These are phyloP conservation scores for Nibea albiflora DNA, from an alignment of 2,113 vertebrate species.

Conservation along the genomic window DNA sequence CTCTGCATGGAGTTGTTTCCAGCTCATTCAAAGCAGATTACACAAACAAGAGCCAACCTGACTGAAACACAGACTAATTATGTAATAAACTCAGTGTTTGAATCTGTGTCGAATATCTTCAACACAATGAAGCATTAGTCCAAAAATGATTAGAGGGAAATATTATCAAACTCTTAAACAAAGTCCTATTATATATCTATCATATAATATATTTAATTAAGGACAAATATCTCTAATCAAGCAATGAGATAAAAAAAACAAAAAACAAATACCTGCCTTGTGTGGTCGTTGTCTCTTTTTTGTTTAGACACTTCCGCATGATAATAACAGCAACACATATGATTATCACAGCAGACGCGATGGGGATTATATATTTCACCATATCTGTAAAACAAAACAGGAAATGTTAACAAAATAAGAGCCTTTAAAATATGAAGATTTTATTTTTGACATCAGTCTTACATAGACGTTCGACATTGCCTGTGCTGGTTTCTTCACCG, in stretches of 20 bases:
- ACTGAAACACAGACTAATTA: too few species aligned
- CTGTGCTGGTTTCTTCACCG: rapidly evolving
- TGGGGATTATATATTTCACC: rapidly evolving
- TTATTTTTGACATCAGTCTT: not conserved
- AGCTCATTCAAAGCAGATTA: too few species aligned
- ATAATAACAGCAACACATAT: rapidly evolving
- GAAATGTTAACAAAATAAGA: not conserved
- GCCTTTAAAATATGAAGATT: not conserved
- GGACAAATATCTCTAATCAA: too few species aligned
- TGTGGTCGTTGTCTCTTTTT: not conserved
- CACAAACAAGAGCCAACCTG: too few species aligned
- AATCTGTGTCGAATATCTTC: too few species aligned
- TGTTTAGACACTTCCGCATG: not conserved
- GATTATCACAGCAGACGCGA: rapidly evolving
- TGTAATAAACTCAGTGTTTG: too few species aligned
- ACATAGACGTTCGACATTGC: not conserved
- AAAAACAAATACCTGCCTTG: constrained; percentile 18
- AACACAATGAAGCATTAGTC: too few species aligned
- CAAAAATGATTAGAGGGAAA: not conserved
- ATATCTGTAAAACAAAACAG: not conserved
- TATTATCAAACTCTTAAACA: not conserved
- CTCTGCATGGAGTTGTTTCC: too few species aligned
- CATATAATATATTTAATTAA: too few species aligned
- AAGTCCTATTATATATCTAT: too few species aligned
- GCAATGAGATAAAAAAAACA: not conserved